Base-by-base conservation (phyloP, 2,797 vertebrate species). In the Diplodus puntazzo region DNA sequence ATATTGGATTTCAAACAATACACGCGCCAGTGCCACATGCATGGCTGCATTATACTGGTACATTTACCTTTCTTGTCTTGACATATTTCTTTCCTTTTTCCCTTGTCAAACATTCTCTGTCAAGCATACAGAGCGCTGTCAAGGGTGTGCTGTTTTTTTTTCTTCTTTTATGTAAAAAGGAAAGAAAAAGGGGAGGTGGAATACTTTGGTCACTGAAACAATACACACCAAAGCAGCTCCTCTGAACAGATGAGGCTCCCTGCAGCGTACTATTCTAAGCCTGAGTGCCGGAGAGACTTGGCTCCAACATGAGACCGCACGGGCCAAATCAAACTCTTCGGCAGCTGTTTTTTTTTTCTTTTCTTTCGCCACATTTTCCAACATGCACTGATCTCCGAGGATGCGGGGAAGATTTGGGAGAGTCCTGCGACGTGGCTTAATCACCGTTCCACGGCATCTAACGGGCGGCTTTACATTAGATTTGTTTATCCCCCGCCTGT, bases 221-320 rank as follows among this genome's bases (percentile, higher is more conserved):
- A 61, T 72, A 68, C 55, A n/a, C 66, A 70, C 72, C 53, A 64
- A 67, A 39, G 39, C 23, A 46, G 64, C 52, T 79, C 77, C 39
- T 23, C 46, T 76, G 74, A 75, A 75, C 64, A 77, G 3, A 80
- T 45, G 42, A 62, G 49, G 27, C 27, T 61, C 55, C 75, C 63
- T 52, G 78, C 53, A 46, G 64, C 59, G 72, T 3, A 53, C 69
- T 71, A 66, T 80, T 78, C 73, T 83, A 76, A 82, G 82, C 82
- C 80, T 42, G 27, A 54, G 59, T 43, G 16, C 80, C 67, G 53
- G 63, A 69, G 78, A 82, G 72, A 73, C 69, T 71, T 67, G 59
- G 59, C 53, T 13, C 39, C 7, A 67, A 79, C 69, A 77, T 39
- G 42, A 67, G 20, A 69, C 64, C 77, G 50, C 25, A 30, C 39